Evolutionary conservation across 2,797 vertebrate genomes (phyloP).

Genomic region (Anisognathus igniventris): DNA sequence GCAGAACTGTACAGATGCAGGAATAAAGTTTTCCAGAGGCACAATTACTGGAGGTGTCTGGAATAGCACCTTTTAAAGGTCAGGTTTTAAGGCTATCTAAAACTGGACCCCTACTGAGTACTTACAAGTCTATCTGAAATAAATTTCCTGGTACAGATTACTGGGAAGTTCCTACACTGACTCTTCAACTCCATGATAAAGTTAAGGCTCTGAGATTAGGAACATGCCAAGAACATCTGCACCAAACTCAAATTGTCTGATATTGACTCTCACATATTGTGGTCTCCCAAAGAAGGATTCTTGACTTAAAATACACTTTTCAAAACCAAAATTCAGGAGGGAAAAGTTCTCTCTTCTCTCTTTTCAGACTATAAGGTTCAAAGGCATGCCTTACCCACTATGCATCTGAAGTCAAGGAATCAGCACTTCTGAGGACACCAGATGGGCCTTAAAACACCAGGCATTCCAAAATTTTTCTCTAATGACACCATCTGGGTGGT

Average conservation of each 20-base stretch:
- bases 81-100: neutral
- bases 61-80: constrained; percentile 6
- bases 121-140: neutral
- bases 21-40: neutral
- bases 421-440: neutral
- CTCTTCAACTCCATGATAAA: neutral
- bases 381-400: neutral
- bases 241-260: neutral
- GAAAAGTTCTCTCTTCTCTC: neutral
- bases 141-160: neutral
- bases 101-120: neutral
- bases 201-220: neutral
- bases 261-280: neutral
- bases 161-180: neutral
- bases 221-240: neutral
- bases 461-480: neutral
- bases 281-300: neutral
- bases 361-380: neutral
- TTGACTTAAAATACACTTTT: neutral
- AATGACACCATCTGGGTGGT: neutral
- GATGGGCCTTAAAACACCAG: neutral
- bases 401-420: neutral
- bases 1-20: neutral
- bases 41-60: neutral
- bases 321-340: neutral